phyloP scores from a whole-genome alignment of 2,888 invertebrate species.

The Stictocephala bisonia region DNA sequence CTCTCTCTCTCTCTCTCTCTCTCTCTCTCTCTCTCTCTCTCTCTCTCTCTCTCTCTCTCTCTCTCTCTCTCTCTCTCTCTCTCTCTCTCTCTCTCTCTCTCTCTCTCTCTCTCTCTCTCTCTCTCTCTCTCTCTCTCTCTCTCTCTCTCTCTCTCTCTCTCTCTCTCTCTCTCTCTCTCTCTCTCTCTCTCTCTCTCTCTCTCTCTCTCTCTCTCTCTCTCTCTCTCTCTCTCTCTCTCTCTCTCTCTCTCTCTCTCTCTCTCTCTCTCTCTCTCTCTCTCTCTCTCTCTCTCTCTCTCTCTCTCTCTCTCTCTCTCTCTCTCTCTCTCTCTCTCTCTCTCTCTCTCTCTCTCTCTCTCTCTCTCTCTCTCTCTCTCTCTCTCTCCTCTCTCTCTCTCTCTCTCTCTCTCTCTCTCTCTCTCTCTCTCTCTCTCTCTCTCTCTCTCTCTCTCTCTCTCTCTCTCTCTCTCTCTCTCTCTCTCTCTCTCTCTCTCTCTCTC shows the following conservation, averaged over 20 bases:
- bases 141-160: neutral
- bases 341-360: slow-evolving; percentile 13
- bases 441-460: slow-evolving; percentile 13
- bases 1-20: slow-evolving; percentile 4
- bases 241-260: neutral
- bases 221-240: slow-evolving; percentile 12
- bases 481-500: slow-evolving; percentile 13
- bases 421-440: slow-evolving; percentile 13
- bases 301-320: slow-evolving; percentile 13
- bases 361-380: slow-evolving; percentile 13
- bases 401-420: slow-evolving; percentile 2
- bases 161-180: neutral
- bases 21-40: slow-evolving; percentile 4
- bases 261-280: neutral
- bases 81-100: neutral
- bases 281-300: slow-evolving; percentile 13
- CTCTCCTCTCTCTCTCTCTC: slow-evolving; percentile 1
- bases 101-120: neutral
- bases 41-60: slow-evolving; percentile 13
- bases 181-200: neutral
- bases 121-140: neutral
- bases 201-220: slow-evolving; percentile 12
- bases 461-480: slow-evolving; percentile 13
- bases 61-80: slow-evolving; percentile 1
- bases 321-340: slow-evolving; percentile 13